phyloP scores from a whole-genome alignment of 2,113 vertebrate genomes.

The rat (Rattus norvegicus) region GRCr8 NC_086019.1:236126001-236126500 shows the following conservation, averaged over 20 bases:
- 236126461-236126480: conserved; percentile 47
- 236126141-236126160: conserved; percentile 37
- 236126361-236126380: conserved; percentile 1
- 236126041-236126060: conserved; percentile 38
- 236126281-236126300: conserved; percentile 47
- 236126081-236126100: conserved; percentile 30
- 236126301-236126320: conserved; percentile 54
- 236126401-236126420: conserved; percentile 26
- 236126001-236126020: conserved; percentile 17
- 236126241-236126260: conserved; percentile 59
- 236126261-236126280: conserved; percentile 58
- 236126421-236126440: conserved; percentile 33
- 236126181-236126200: conserved; percentile 10
- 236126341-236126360: conserved; percentile 53
- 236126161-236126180: conserved; percentile 62
- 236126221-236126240: conserved; percentile 64
- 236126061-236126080: conserved; percentile 48
- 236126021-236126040: conserved; percentile 48
- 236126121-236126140: conserved; percentile 54
- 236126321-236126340: conserved; percentile 61
- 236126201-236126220: conserved; percentile 65
- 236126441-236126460: conserved; percentile 36
- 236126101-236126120: conserved; percentile 36
- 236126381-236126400: neutral
- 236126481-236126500: conserved; percentile 1